Conservation (phyloP, 2,888 invertebrate species). For the Achlya flavicornis region DNA sequence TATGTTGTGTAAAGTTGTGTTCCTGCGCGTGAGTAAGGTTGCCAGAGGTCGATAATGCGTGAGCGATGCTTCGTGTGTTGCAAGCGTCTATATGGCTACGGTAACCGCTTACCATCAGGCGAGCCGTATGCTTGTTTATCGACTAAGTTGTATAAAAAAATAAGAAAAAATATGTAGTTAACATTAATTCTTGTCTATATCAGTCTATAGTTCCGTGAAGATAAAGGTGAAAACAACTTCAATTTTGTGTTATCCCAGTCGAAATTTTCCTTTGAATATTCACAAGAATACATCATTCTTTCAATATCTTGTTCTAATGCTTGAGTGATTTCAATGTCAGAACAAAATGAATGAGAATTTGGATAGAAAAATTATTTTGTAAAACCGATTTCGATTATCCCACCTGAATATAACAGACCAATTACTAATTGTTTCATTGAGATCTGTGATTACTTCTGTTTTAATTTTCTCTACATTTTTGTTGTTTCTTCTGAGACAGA, state of each 20-base stretch:
- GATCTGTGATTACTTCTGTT: background rate
- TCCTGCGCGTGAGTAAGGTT: no score
- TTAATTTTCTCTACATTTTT: background rate
- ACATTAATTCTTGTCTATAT: background rate
- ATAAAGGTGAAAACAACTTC: slow-evolving; percentile 1
- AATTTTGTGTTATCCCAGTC: slow-evolving; percentile 4
- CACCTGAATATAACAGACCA: slow-evolving; percentile 7
- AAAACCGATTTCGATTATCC: slow-evolving; percentile 3
- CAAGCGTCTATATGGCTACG: no score
- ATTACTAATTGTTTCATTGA: slow-evolving; percentile 2
- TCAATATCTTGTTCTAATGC: background rate
- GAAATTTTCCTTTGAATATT: background rate
- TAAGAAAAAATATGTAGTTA: slow-evolving; percentile 1
- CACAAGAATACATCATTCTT: background rate
- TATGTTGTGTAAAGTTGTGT: no score
- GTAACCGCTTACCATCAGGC: no score
- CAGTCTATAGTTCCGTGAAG: background rate
- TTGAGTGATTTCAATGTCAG: background rate
- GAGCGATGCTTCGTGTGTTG: no score
- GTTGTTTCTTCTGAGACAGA: background rate
- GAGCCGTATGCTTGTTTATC: no score
- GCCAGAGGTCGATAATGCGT: no score
- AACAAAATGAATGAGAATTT: slow-evolving; percentile 1
- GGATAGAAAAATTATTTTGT: background rate
- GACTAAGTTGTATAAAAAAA: no score